Conservation (phyloP, 2,888 invertebrate species). For the Latheticus oryzae region DNA sequence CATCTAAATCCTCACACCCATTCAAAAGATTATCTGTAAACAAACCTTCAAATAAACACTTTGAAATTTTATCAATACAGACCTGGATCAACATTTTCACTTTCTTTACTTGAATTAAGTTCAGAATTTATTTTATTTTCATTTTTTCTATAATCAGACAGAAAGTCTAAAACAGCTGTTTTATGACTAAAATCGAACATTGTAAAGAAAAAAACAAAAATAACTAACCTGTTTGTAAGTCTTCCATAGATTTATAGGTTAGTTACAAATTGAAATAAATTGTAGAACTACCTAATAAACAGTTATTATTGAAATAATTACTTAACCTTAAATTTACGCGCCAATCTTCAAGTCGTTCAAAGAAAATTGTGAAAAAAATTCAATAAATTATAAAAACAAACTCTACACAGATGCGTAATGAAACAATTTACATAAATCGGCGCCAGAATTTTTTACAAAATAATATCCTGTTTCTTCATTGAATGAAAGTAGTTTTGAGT, state of each 20-base stretch:
- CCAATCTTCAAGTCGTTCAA: no score
- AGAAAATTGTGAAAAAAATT: no score
- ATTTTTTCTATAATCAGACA: conserved; percentile 23
- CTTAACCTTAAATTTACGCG: no score
- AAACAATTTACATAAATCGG: not conserved
- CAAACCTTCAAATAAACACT: no score
- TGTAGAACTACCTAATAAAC: no score
- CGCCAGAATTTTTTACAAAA: not conserved
- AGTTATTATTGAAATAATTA: no score
- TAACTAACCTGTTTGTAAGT: conserved; percentile 29
- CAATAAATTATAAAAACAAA: no score
- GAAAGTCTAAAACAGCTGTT: conserved; percentile 23
- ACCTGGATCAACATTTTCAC: conserved; percentile 26
- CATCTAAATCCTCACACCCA: conserved; percentile 31
- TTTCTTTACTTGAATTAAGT: conserved; percentile 11
- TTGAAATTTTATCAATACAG: conserved; percentile 8
- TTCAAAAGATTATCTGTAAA: conserved; percentile 23
- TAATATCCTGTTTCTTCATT: conserved; percentile 1
- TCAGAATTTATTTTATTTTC: not conserved
- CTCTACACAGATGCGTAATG: not conserved
- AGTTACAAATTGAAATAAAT: no score
- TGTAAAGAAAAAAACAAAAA: conserved; percentile 5
- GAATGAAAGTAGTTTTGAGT: no score
- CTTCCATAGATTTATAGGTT: conserved; percentile 32
- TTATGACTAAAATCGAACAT: not conserved